Percentiles rank a stretch among this genome's conserved stretches.
phyloP scores from a whole-genome alignment of 2,113 vertebrate species.

The Eclectus roratus region DNA sequence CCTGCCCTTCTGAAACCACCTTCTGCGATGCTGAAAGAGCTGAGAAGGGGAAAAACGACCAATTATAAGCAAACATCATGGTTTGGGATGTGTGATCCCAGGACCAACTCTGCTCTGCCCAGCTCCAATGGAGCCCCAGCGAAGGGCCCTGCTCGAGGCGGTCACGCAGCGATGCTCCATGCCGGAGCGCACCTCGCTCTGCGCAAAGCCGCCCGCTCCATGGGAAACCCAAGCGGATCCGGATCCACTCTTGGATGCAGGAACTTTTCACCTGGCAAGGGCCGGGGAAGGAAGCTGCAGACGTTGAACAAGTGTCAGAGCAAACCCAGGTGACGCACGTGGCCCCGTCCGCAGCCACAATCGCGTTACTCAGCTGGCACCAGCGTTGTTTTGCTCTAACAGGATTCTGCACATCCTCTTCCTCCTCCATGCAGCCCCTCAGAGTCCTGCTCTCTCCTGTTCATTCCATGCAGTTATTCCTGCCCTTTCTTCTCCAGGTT shows the following conservation, averaged over 20 bases:
- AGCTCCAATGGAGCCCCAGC: background rate
- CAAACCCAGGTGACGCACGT: background rate
- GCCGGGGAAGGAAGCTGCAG: background rate
- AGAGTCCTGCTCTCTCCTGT: background rate
- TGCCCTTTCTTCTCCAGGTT: background rate
- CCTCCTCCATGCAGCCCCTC: conserved; percentile 5
- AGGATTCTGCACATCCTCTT: conserved; percentile 51
- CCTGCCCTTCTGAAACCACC: background rate
- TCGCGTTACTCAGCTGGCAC: background rate
- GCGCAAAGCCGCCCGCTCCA: accelerated
- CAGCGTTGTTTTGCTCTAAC: background rate
- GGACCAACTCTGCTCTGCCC: accelerated
- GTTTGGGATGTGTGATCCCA: accelerated
- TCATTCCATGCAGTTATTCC: background rate
- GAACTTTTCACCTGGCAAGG: background rate
- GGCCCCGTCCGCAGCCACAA: background rate
- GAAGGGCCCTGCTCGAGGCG: background rate
- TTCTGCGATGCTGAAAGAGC: background rate
- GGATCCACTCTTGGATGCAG: background rate
- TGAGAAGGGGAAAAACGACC: background rate
- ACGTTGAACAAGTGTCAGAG: background rate
- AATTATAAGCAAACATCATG: accelerated
- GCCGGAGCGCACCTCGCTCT: background rate
- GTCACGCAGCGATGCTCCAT: too few relatives aligned
- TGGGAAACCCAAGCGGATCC: accelerated